phyloP scores from a whole-genome alignment of 2,888 invertebrate genomes.

The Tetranychus piercei region DNA sequence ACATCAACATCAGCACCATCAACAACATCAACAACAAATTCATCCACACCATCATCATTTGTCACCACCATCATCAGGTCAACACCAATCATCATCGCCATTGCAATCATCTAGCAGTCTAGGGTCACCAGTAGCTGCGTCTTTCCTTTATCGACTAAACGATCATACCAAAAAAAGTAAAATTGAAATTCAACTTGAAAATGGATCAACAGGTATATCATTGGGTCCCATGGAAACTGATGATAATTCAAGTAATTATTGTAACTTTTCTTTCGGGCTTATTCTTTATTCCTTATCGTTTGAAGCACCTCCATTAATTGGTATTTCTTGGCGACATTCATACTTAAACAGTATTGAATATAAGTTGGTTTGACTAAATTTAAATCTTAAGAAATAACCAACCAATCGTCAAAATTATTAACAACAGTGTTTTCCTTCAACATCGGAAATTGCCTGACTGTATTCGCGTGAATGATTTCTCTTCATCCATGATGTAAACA shows the following conservation, averaged over 20 bases:
- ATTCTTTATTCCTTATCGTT: neutral
- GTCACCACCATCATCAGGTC: neutral
- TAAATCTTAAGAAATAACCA: no score
- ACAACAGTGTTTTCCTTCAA: no score
- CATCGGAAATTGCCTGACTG: no score
- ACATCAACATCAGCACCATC: neutral
- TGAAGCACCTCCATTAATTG: neutral
- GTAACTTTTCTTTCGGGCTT: neutral
- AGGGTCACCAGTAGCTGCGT: neutral
- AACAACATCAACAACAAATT: neutral
- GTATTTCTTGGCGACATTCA: neutral
- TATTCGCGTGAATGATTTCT: no score
- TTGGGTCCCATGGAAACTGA: slow-evolving; percentile 7
- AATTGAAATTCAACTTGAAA: slow-evolving; percentile 1
- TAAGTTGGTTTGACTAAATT: no score
- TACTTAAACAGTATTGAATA: no score
- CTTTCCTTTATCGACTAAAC: neutral
- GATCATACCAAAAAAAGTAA: neutral
- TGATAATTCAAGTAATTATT: slow-evolving; percentile 9
- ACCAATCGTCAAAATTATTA: no score
- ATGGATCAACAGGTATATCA: slow-evolving; percentile 4
- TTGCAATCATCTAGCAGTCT: neutral
- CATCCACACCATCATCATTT: neutral
- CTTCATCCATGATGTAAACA: no score
- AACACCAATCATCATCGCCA: neutral